Base-by-base conservation (phyloP, 2,113 vertebrate species). In the Paramormyrops kingsleyae region DNA sequence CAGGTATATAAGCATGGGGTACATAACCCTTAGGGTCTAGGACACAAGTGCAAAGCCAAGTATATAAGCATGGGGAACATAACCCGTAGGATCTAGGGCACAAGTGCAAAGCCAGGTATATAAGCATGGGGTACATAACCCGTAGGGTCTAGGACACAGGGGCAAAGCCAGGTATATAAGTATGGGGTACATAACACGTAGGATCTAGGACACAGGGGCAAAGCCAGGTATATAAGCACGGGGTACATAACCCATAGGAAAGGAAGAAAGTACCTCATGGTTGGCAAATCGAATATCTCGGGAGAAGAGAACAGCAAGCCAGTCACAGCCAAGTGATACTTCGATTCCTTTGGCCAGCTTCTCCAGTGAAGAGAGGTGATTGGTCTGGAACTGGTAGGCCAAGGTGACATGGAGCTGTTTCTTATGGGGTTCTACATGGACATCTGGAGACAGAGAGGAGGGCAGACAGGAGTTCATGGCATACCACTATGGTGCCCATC, bases 341-440 rank as follows among this genome's bases (percentile, higher is more conserved):
- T 99, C 98, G 0, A 99, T 96, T 70, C 91, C 95, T 94, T 97
- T 97, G 1, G 98, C 97, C 13, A 99, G 93, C 93, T 99, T 99
- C 94, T 99, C 99, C 91, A 99, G 92, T 0, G 96, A 94, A 70
- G 97, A 94, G 87, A 98, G 95, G 93, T 99, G 97, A 94, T 96
- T 97, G 91, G 95, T 91, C 93, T 98, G 98, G 95, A 99, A 99
- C 94, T 99, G 98, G 94, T 99, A 99, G 0, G 99, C 98, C 94
- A 99, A 94, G 0, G 99, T 99, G 86, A 99, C 97, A 0, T 99
- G 99, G 39, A 99, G 97, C 93, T 99, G 99, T 94, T 99, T 99
- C 96, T 98, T 99, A 92, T 99, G 98, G n/a, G 97, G 97, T 89
- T 99, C 99, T 88, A 99, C 97, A 0, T 96, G 97, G 0, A 97